Base-by-base conservation (phyloP, 2,113 vertebrate species). In the Antigone vipio region DNA sequence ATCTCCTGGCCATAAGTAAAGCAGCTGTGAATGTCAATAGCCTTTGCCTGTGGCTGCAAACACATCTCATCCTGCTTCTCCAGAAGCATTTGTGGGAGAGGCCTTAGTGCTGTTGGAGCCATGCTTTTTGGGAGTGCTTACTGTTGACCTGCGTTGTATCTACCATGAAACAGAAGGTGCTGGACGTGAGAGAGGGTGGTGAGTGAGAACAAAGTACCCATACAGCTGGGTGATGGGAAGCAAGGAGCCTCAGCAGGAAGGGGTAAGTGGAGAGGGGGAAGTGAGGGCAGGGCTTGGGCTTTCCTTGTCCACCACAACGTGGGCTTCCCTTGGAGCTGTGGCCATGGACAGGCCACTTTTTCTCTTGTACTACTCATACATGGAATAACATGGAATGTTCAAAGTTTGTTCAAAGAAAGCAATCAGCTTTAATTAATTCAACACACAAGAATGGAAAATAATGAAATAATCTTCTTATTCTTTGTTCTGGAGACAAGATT, bases 71-170 rank as follows among this genome's bases (percentile, higher is more conserved):
- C 24, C 9, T 1, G 0, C 32, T 24, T 58, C 38, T 13, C 27
- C 44, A 59, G 23, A 34, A 44, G 18, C 19, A 6, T 26, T 55
- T 76, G 60, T n/a, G 23, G 29, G 45, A 86, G 68, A 22, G 1
- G 9, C 6, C 3, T 19, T 0, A 1, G 20, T 15, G 30, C 40
- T 62, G 23, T 22, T 40, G 63, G 44, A 64, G 44, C 27, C 16
- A 2, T 6, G 12, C 22, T 17, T 50, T 62, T 69, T 38, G 15
- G 19, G 19, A 75, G 26, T 0, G 0, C 24, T 86, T 75, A 20
- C 35, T 0, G 0, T 52, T 32, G 29, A 40, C 52, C 35, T 69
- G 38, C 0, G 0, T 21, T 58, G 12, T 50, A 22, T 50, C 42
- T 8, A 26, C 27, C 21, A 4, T 32, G 42, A 56, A 63, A n/a